Base-by-base conservation (phyloP, 2,113 vertebrate species). In the Epinephelus fuscoguttatus region DNA sequence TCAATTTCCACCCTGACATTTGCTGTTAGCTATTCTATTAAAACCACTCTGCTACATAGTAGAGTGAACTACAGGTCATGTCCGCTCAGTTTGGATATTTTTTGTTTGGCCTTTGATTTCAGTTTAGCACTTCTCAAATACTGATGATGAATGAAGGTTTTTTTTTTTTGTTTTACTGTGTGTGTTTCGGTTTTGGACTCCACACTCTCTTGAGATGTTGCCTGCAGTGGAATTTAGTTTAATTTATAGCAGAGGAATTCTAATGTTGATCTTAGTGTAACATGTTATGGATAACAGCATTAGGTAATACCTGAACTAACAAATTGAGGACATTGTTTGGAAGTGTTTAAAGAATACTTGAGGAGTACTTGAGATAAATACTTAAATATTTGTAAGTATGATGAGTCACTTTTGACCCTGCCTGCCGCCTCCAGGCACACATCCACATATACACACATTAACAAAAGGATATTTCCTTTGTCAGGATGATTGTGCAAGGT, bases 331-430 rank as follows among this genome's bases (percentile, higher is more conserved):
- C 53, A 55, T 71, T 85, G 84, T 89, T 85, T 82, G 62, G 57
- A 75, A 67, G 57, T 83, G 81, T 88, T 86, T 82, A 73, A 78
- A 83, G 73, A 81, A 84, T 63, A 33, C 81, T 83, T 40, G 63
- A 85, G 42, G 30, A 59, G 69, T 25, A 66, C 62, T 84, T 64
- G 60, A 84, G 75, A 61, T 47, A 60, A 25, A 84, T 74, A 61
- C 18, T 84, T 37, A 88, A 90, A 87, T 82, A 87, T 89, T 90
- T 89, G 76, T 57, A 55, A 45, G 62, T 73, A 18, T 61, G 77
- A 77, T 81, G 69, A 64, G 61, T 85, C 56, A 11, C 67, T 88
- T 84, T 83, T 67, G 75, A 82, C 55, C 62, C 4, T 1, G 81
- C 42, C 12, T 66, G 78, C 49, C 0, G 55, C 69, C 45, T 76